phyloP scores from a whole-genome alignment of 2,888 invertebrate species.

The Phytoseiulus persimilis region DNA sequence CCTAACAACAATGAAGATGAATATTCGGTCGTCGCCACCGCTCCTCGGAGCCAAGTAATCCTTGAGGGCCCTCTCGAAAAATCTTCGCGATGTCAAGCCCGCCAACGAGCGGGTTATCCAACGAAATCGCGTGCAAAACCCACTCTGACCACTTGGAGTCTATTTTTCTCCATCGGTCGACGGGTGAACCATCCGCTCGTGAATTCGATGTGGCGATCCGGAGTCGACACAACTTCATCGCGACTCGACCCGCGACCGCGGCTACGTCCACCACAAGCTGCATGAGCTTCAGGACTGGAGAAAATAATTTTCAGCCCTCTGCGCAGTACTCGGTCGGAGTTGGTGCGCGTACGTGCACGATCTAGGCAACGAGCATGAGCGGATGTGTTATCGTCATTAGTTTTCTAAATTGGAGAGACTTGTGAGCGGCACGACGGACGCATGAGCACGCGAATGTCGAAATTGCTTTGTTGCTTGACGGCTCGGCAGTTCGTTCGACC shows the following conservation, averaged over 20 bases:
- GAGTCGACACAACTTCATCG: background rate
- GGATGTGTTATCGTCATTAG: conserved; percentile 5
- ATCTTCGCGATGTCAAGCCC: background rate
- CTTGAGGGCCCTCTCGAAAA: background rate
- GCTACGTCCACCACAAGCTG: no score
- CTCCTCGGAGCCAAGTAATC: background rate
- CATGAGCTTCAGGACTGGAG: no score
- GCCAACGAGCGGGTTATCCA: background rate
- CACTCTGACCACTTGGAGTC: background rate
- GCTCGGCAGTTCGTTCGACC: background rate
- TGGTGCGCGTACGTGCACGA: background rate
- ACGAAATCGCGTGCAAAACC: background rate
- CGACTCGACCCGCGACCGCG: background rate
- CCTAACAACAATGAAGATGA: background rate
- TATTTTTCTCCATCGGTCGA: background rate
- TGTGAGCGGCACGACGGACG: background rate
- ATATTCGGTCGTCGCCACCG: background rate
- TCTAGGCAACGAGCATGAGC: background rate
- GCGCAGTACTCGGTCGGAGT: no score
- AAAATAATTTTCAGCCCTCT: no score
- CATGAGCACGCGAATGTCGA: background rate
- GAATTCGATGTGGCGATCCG: background rate
- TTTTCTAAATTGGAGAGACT: background rate
- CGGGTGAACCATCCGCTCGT: background rate
- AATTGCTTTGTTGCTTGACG: background rate